Conservation (phyloP, 2,113 vertebrate species). For the Theropithecus gelada region DNA sequence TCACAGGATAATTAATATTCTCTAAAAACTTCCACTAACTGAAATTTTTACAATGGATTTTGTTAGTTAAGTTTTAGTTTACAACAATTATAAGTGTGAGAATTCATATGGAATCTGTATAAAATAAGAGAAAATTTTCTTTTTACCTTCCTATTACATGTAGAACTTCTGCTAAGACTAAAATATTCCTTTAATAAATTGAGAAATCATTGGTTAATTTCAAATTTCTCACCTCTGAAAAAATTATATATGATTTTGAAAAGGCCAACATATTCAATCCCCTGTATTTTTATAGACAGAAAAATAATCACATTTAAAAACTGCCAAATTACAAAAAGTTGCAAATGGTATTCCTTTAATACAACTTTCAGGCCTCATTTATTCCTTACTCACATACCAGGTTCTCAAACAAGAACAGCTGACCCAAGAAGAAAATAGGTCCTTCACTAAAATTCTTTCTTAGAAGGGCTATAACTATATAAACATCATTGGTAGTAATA, state of each 20-base stretch:
- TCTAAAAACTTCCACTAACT: conserved; percentile 21
- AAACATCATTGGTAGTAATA: background rate
- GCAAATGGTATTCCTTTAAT: background rate
- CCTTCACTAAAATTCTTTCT: background rate
- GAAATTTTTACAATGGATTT: conserved; percentile 1
- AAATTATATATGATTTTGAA: conserved; percentile 2
- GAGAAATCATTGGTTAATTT: background rate
- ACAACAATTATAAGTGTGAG: background rate
- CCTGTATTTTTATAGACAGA: background rate
- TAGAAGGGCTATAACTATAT: background rate
- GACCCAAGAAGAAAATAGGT: background rate
- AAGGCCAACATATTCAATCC: background rate
- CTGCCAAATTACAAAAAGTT: background rate
- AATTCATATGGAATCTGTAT: background rate
- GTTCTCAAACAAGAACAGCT: background rate
- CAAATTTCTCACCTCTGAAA: background rate
- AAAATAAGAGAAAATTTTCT: background rate
- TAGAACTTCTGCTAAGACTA: background rate
- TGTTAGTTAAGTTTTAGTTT: background rate
- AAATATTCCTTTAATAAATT: background rate
- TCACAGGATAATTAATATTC: background rate
- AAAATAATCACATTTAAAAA: background rate
- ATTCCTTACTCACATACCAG: background rate
- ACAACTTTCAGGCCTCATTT: background rate
- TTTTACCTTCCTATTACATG: background rate